These are phyloP conservation scores for Eupleurogrammus muticus DNA, from an alignment of 2,797 vertebrate genomes.

Conservation along the genomic window DNA sequence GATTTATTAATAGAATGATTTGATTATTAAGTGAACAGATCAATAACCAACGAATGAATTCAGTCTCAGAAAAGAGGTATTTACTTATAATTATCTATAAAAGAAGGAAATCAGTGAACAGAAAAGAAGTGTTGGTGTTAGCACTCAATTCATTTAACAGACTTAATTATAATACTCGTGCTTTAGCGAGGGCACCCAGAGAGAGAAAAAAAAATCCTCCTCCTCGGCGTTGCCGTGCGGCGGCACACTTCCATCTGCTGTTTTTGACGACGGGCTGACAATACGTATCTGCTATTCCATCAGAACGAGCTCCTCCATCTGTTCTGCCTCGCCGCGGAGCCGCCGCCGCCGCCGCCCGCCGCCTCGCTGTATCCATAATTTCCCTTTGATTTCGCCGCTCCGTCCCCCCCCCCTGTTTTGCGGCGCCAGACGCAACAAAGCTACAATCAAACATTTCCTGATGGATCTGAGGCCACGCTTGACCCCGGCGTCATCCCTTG, in stretches of 20 bases:
- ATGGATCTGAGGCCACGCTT: slow-evolving; percentile 29
- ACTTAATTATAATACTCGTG: too few relatives aligned
- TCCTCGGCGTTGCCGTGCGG: slow-evolving; percentile 25
- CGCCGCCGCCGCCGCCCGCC: neutral
- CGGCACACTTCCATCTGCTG: slow-evolving; percentile 79
- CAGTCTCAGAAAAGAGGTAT: too few relatives aligned
- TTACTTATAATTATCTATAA: too few relatives aligned
- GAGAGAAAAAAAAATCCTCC: slow-evolving; percentile 50
- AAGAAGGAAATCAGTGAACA: too few relatives aligned
- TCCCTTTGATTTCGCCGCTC: slow-evolving; percentile 66
- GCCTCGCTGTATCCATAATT: slow-evolving; percentile 66
- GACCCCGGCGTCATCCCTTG: slow-evolving; percentile 18
- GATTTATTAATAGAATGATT: too few relatives aligned
- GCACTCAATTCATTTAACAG: too few relatives aligned
- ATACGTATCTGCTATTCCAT: slow-evolving; percentile 64
- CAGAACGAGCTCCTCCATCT: slow-evolving; percentile 73
- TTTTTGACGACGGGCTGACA: slow-evolving; percentile 70
- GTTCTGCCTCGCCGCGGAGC: slow-evolving; percentile 55
- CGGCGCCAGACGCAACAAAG: slow-evolving; percentile 40
- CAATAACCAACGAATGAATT: too few relatives aligned
- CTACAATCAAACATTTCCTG: slow-evolving; percentile 41
- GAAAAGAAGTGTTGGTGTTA: too few relatives aligned
- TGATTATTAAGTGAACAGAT: too few relatives aligned
- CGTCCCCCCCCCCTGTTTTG: slow-evolving; percentile 42
- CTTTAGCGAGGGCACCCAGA: slow-evolving; percentile 1